Evolutionary conservation across 2,797 vertebrate genomes (phyloP).

Genomic region (Propithecus perrieri): DNA sequence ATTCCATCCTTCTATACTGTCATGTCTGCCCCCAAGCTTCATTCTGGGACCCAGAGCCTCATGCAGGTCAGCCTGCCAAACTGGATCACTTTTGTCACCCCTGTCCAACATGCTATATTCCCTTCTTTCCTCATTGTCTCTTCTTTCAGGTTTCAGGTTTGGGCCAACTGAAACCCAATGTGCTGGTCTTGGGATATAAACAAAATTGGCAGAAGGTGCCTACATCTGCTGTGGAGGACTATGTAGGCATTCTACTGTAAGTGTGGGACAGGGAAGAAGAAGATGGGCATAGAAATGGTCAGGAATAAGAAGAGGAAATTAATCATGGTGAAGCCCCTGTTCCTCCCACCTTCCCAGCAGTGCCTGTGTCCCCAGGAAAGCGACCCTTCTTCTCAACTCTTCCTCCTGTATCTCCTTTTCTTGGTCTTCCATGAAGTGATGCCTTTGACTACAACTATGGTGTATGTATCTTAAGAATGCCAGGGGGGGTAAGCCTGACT

Average conservation of each 20-base stretch:
- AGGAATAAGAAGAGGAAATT: background rate
- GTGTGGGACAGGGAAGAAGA: conserved; percentile 25
- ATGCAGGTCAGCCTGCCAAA: conserved; percentile 83
- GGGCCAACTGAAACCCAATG: conserved; percentile 88
- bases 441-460: conserved; percentile 87
- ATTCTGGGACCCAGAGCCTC: conserved; percentile 83
- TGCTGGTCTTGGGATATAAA: conserved; percentile 87
- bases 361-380: background rate
- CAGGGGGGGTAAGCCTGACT: conserved; percentile 83
- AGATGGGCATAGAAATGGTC: background rate
- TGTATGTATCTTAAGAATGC: conserved; percentile 87
- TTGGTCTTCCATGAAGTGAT: conserved; percentile 79
- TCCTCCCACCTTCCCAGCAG: background rate
- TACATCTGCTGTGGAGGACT: conserved; percentile 83
- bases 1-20: conserved; percentile 86
- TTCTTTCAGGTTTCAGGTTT: conserved; percentile 85
- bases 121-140: background rate
- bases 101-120: background rate
- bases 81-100: background rate
- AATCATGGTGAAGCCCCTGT: background rate
- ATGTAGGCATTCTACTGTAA: conserved; percentile 87
- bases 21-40: conserved; percentile 78
- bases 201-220: conserved; percentile 85
- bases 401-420: background rate
- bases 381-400: background rate